Base-by-base conservation (phyloP, 2,797 vertebrate species). In the Alosa sapidissima region DNA sequence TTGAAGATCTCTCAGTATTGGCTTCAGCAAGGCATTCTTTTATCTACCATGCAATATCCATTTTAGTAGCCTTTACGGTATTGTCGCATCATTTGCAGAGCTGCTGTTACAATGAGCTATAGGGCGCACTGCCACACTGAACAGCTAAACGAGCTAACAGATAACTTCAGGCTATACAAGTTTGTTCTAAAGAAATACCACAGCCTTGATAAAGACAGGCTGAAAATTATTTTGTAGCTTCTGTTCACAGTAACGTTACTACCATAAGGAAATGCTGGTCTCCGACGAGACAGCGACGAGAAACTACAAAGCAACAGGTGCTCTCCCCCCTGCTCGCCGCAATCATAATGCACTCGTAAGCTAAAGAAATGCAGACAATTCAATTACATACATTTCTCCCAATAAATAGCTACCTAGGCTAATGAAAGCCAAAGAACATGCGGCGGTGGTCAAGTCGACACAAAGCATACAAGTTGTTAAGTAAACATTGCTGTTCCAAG, bases 271-370 rank as follows among this genome's bases (percentile, higher is more conserved):
- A 82, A 78, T 51, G 28, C 52, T 49, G 65, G 9, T 10, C 47
- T 10, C n/a, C 24, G 62, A 84, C 47, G 62, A 84, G 14, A 28
- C 45, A 16, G 54, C 19, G 1, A 58, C 49, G 54, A 36, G 0
- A 58, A 45, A 65, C 54, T 49, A 82, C 81, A 83, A 84, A 87
- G 86, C 83, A 88, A 87, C 89, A 86, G 86, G 89, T 88, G 85
- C 33, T 33, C 11, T 33, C 28, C 24, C 3, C 13, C 33, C 11
- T 36, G 28, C 6, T 62, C 65, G 65, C 4, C 1, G 60, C n/a
- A 11, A 2, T 16, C 28, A 72, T 14, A 72, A 72, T 41, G 28
- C 28, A 14, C 33, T 28, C 13, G 0, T 36, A 36, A 41, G 65
- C 14, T 72, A 14, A 10, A 36, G 36, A 72, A 41, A 72, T 33